phyloP scores from a whole-genome alignment of 2,797 vertebrate genomes.

The Poeciliopsis paucimaculata region DNA sequence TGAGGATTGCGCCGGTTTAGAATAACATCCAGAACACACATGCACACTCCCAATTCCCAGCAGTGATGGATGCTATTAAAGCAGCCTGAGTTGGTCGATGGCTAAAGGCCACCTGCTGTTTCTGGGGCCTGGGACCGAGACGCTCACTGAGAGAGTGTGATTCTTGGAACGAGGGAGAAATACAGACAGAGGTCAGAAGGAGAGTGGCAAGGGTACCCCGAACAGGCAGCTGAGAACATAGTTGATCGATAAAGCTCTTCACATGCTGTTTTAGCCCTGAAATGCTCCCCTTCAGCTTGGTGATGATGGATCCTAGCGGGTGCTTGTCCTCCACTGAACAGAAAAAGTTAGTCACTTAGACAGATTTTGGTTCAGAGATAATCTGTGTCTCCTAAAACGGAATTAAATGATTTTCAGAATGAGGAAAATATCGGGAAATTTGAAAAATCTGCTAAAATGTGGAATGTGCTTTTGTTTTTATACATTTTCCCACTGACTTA shows the following conservation, averaged over 20 bases:
- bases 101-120: slow-evolving; percentile 61
- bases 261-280: slow-evolving; percentile 45
- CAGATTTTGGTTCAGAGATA: background rate
- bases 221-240: slow-evolving; percentile 56
- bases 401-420: background rate
- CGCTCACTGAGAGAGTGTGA: slow-evolving; percentile 41
- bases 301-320: slow-evolving; percentile 16
- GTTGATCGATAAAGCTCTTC: slow-evolving; percentile 49
- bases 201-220: slow-evolving; percentile 19
- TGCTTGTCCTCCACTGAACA: slow-evolving; percentile 1
- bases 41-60: slow-evolving; percentile 39
- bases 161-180: slow-evolving; percentile 48
- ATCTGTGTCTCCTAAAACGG: background rate
- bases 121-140: slow-evolving; percentile 53
- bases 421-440: background rate
- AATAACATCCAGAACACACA: slow-evolving; percentile 34
- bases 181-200: slow-evolving; percentile 40
- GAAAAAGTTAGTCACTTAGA: background rate
- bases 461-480: background rate
- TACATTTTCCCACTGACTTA: background rate
- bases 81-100: slow-evolving; percentile 50
- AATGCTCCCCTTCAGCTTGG: slow-evolving; percentile 29
- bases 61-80: slow-evolving; percentile 42
- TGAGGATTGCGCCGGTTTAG: slow-evolving; percentile 28
- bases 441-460: background rate